Evolutionary conservation across 2,888 invertebrate species (phyloP), one percentile per base, ranked within the genome.

Genomic region (Eueremaeus valkanovi): DNA sequence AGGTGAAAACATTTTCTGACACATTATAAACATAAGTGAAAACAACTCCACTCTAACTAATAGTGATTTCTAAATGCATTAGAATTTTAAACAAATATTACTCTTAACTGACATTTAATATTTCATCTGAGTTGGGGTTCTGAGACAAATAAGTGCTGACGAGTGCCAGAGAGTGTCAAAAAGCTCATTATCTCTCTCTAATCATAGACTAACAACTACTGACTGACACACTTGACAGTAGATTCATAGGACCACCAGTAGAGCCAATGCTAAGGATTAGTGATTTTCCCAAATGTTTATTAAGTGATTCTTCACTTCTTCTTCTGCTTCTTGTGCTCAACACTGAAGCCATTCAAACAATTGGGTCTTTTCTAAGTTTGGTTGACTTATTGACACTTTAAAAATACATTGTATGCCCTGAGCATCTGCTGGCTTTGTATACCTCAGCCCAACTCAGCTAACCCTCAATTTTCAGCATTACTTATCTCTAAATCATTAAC

Each of bases 401-500:
- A 55, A 55, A 55, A 55, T 27, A 55, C 11, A 51, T 21, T 21
- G 29, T 55, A 21, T 55, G 18, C 45, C 3, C 11, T 3, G 16
- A 45, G 18, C 45, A 45, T 11, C 16, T 45, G 45, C 45, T 3
- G 16, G 18, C 8, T 45, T 11, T 6, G 16, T 3, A 6, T 3
- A 16, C 45, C 18, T 16, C 18, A 16, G 45, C 45, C 45, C 45
- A 45, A 16, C n/a, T n/a, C n/a, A n/a, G n/a, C n/a, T n/a, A 24
- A 24, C 13, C 29, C 21, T 11, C n/a, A 63, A 11, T 33, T 24
- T 36, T 36, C 18, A 16, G 13, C 33, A 31, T 24, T 55, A 55
- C n/a, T 55, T 55, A n/a, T n/a, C n/a, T n/a, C n/a, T n/a, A 45
- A 45, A 24, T 63, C 63, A 63, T 63, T 36, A 63, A n/a, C 36